Evolutionary conservation across 2,797 vertebrate species (phyloP).

Genomic region (Xiphorhynchus erythropygius): DNA sequence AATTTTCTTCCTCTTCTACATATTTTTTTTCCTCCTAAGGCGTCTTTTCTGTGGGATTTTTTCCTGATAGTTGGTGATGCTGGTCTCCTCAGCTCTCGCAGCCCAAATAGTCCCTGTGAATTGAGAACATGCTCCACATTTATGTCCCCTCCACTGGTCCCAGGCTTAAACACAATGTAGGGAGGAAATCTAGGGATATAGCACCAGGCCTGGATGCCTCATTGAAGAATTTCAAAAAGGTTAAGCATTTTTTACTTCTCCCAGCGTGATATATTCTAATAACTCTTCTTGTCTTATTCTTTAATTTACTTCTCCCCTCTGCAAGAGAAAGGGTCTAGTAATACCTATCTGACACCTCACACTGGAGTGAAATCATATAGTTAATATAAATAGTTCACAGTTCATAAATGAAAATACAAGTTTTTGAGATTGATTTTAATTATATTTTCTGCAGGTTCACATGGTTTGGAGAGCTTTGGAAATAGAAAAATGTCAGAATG

Average conservation of each 20-base stretch:
- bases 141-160: neutral
- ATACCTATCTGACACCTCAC: neutral
- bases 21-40: neutral
- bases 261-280: neutral
- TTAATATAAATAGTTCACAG: neutral
- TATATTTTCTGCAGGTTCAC: neutral
- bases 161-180: neutral
- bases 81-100: neutral
- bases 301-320: neutral
- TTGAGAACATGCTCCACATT: neutral
- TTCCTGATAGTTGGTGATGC: neutral
- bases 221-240: neutral
- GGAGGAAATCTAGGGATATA: neutral
- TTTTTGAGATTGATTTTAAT: constrained; percentile 1
- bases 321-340: neutral
- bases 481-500: constrained; percentile 11
- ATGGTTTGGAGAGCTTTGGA: neutral
- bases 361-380: neutral
- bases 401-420: constrained; percentile 24
- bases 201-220: neutral
- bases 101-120: neutral
- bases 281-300: neutral
- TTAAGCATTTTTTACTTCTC: constrained; percentile 1
- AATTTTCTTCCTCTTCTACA: neutral
- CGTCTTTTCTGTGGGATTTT: neutral